Evolutionary conservation across 64 coral and sea anemone genomes (phyloP), one percentile per base, ranked within the genome.

Genomic region (Montipora cactus): DNA sequence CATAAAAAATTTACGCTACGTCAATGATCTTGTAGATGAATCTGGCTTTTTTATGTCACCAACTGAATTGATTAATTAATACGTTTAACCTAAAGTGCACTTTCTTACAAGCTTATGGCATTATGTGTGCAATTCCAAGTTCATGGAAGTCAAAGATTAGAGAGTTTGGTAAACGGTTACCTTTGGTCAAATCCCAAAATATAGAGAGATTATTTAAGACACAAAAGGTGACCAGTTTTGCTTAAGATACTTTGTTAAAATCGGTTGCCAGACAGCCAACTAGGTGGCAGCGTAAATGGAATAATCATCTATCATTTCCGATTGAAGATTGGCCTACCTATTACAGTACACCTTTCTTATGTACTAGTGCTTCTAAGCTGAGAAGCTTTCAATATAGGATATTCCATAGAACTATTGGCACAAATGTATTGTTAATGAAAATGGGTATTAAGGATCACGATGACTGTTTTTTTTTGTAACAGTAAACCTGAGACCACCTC

Each of bases 91-190:
- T 79, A 51, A 79, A 50, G 77, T 49, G 45, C 0, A 19, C 14
- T 7, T 79, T 79, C 77, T 79, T 50, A 49, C 16, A 68, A 68
- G 66, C 19, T 68, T 68, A 68, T 19, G 19, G 66, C 4, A 16
- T 68, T 68, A 68, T 68, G 14, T 68, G 66, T 68, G 66, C 66
- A 68, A 68, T 79, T 79, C 77, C 47, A 53, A 51, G 0, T 79
- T 79, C 46, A 79, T 79, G 66, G 66, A 68, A 68, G 66, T 68
- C 66, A 18, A n/a, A 68, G 66, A 68, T 68, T 68, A 79, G 14
- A 79, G 18, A 79, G 47, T 49, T 49, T 19, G 14, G 77, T 79
- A 79, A 79, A 79, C 12, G 77, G 77, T 79, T 52, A 51, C 77
- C 12, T n/a, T 15, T 20, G 77, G 77, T 79, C 77, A 79, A 49